Base-by-base conservation (phyloP, 1,140 invertebrate species). In the Lanistes nyassanus region DNA sequence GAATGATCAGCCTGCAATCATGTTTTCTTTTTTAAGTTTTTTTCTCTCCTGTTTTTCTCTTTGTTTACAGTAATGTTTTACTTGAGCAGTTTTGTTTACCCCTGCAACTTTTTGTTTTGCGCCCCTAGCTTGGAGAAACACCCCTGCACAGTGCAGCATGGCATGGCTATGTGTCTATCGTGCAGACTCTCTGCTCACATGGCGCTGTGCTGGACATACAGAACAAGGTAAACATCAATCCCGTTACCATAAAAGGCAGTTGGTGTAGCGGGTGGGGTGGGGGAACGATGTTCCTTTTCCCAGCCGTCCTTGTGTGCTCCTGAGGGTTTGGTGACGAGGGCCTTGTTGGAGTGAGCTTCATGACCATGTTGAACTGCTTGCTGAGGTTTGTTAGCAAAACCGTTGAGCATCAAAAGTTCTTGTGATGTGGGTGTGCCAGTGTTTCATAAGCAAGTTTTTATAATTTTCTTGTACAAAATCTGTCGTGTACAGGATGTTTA, bases 91-190 rank as follows among this genome's bases (percentile, higher is more conserved):
- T 60, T 60, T 60, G 58, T 60, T 26, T 60, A 60, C 31, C 58
- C 13, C 58, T 60, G n/a, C 58, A 60, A 29, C 11, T 60, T n/a
- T 60, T 60, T 60, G 58, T 60, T 69, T 69, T 42, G 23, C 37
- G 13, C 34, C 37, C 2, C 23, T 47, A 51, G 91, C 88, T 91
- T 78, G 90, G 89, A 47, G 92, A 92, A 79, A 91, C 91, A 6
- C 89, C 91, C 4, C 82, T 92, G 4, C 91, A 92, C 82, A 89
- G 91, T 76, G 90, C 91, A 56, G 88, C 90, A n/a, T 92, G 91
- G 91, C 90, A 92, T 82, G 91, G 90, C 58, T 91, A 91, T 80
- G 87, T 90, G 0, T 84, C 86, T 62, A 91, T 92, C 56, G 80
- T 89, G 89, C 75, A 86, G 84, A 78, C 90, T 42, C 83, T 92